A percentile compares a stretch with the other conserved stretches of the same genome.
Evolutionary conservation across 2,888 invertebrate species (phyloP).

Genomic region (Zygothrica quintamaculata): DNA sequence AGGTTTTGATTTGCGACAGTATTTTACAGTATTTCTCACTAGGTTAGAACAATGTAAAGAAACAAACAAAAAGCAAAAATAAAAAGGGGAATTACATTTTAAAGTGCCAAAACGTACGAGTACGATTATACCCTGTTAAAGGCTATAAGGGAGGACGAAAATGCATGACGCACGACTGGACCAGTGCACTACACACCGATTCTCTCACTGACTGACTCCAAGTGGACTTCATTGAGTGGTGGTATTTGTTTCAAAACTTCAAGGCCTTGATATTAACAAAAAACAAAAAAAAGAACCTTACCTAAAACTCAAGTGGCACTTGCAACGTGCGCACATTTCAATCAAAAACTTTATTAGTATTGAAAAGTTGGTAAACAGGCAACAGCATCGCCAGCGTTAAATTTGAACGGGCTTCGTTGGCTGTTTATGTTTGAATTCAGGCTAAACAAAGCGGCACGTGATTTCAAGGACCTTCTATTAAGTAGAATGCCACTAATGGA

Average conservation of each 20-base stretch:
- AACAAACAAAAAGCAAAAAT: too few species aligned
- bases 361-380: constrained; percentile 65
- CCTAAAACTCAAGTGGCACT: constrained; percentile 65
- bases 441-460: constrained; percentile 57
- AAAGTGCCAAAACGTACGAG: constrained; percentile 32
- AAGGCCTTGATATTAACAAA: background rate
- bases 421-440: constrained; percentile 49
- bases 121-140: too few species aligned
- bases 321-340: constrained; percentile 62
- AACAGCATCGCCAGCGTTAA: constrained; percentile 15
- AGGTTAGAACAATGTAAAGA: constrained; percentile 11
- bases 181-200: constrained; percentile 10
- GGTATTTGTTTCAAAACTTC: constrained; percentile 65
- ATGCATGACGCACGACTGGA: constrained; percentile 27
- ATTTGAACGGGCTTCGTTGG: background rate
- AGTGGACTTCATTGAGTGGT: constrained; percentile 51
- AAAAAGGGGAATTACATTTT: constrained; percentile 50
- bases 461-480: constrained; percentile 38
- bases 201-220: constrained; percentile 29
- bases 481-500: constrained; percentile 29
- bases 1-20: constrained; percentile 82
- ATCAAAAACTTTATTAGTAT: constrained; percentile 64
- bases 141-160: constrained; percentile 24
- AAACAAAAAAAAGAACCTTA: constrained; percentile 12
- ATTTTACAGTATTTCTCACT: constrained; percentile 42